phyloP scores from a whole-genome alignment of 1,140 invertebrate species.

The Magallana ariakensis region DNA sequence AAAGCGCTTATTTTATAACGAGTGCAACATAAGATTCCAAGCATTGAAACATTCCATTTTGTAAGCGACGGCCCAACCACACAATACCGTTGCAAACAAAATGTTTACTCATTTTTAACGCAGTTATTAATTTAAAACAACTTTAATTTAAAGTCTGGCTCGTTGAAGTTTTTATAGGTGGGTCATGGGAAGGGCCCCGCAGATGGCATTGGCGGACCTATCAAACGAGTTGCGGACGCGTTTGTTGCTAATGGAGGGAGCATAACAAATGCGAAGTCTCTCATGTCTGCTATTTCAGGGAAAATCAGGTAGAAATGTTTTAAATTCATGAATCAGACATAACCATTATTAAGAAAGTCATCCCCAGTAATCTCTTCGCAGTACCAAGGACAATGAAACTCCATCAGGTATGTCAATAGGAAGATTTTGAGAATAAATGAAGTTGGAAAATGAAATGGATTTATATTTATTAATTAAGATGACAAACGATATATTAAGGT shows the following conservation, averaged over 20 bases:
- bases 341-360: background rate
- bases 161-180: constrained; percentile 79
- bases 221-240: constrained; percentile 73
- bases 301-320: constrained; percentile 24
- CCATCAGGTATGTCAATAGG: constrained; percentile 46
- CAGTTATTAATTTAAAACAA: constrained; percentile 47
- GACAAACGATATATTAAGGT: background rate
- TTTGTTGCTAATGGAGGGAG: constrained; percentile 31
- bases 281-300: background rate
- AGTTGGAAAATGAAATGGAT: background rate
- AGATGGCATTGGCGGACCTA: constrained; percentile 78
- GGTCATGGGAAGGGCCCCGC: constrained; percentile 80
- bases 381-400: constrained; percentile 52
- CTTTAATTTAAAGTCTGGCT: constrained; percentile 45
- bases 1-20: constrained; percentile 56
- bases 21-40: constrained; percentile 47
- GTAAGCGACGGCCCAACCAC: constrained; percentile 62
- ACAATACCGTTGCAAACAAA: constrained; percentile 63
- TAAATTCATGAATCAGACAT: constrained; percentile 22
- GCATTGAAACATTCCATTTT: constrained; percentile 57
- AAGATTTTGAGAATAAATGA: background rate
- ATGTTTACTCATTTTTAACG: constrained; percentile 58
- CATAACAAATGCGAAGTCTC: constrained; percentile 20
- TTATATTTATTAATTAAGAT: background rate
- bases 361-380: constrained; percentile 9